phyloP scores from a whole-genome alignment of 2,797 vertebrate genomes.

The Gymnoscopelus braueri region DNA sequence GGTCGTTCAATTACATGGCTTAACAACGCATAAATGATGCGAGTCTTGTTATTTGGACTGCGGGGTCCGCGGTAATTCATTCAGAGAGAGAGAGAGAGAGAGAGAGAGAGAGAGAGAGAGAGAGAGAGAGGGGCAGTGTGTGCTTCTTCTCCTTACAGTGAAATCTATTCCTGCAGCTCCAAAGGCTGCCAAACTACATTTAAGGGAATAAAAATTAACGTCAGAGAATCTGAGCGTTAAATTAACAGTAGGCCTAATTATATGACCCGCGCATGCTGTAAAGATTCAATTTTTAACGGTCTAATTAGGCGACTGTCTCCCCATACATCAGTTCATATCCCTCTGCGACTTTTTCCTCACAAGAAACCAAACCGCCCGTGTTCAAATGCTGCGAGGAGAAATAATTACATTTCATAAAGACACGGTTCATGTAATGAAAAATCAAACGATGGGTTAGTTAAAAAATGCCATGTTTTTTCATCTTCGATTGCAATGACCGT shows the following conservation, averaged over 20 bases:
- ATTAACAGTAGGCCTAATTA: conserved; percentile 99
- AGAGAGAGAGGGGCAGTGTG: conserved; percentile 81
- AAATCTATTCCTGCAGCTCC: conserved; percentile 85
- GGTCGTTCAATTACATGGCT: conserved; percentile 98
- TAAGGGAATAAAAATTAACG: conserved; percentile 99
- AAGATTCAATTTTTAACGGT: conserved; percentile 98
- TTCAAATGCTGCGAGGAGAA: conserved; percentile 78
- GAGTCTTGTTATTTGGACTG: conserved; percentile 95
- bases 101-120: conserved; percentile 72
- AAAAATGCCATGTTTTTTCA: conserved; percentile 70
- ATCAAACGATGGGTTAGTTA: conserved; percentile 73
- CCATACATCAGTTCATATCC: conserved; percentile 95
- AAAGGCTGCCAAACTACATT: conserved; percentile 92
- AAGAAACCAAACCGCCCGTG: conserved; percentile 81
- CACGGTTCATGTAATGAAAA: conserved; percentile 64
- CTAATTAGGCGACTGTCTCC: conserved; percentile 97
- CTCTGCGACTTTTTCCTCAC: conserved; percentile 87
- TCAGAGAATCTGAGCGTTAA: conserved; percentile 98
- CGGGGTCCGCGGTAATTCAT: conserved; percentile 90
- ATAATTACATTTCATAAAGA: conserved; percentile 85
- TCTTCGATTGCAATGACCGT: conserved; percentile 29
- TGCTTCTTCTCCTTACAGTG: conserved; percentile 78
- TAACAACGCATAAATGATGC: conserved; percentile 99
- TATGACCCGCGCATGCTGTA: conserved; percentile 96
- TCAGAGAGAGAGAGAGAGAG: conserved; percentile 71